Evolutionary conservation across 2,113 vertebrate species (phyloP), one percentile per base, ranked within the genome.

Genomic region (Rhineura floridana): DNA sequence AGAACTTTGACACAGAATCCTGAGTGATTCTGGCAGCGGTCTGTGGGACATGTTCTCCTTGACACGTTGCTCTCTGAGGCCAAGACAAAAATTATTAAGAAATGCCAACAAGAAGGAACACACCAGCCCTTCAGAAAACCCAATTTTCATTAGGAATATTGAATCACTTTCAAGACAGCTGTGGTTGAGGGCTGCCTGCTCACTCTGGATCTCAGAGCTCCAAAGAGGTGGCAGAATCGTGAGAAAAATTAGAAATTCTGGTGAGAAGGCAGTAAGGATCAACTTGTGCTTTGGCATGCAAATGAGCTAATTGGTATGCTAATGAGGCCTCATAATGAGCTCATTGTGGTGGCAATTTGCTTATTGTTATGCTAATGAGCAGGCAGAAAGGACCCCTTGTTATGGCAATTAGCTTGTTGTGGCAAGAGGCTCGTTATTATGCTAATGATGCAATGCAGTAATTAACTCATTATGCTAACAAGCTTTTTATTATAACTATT

Each of bases 341-440:
- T 84, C 17, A 25, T 80, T 83, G 81, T 80, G 70, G 65, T 42
- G 75, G 73, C 84, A 90, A 87, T 79, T 72, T 72, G 52, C 81
- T 79, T 65, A 85, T 87, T 87, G 79, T 59, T 90, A 90, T 90
- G 81, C 81, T 87, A 87, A 90, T 87, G 85, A 84, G 81, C 70
- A 30, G 50, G 63, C 81, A 72, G 46, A 46, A 83, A 17, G 76
- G 72, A 48, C 75, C 81, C 85, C 73, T 72, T 80, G 52, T 90
- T 78, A 42, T n/a, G 63, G 84, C 85, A 90, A 87, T 90, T 90
- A 90, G 84, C 84, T 86, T 69, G 30, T 90, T 90, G 50, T 77
- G 84, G 81, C 75, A 90, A 87, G 65, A 87, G 62, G 50, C 80
- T 90, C 80, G 39, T 87, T 90, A 85, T 87, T 90, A 90, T 90